Evolutionary conservation across 2,797 vertebrate species (phyloP).

Genomic region (Acomys russatus): DNA sequence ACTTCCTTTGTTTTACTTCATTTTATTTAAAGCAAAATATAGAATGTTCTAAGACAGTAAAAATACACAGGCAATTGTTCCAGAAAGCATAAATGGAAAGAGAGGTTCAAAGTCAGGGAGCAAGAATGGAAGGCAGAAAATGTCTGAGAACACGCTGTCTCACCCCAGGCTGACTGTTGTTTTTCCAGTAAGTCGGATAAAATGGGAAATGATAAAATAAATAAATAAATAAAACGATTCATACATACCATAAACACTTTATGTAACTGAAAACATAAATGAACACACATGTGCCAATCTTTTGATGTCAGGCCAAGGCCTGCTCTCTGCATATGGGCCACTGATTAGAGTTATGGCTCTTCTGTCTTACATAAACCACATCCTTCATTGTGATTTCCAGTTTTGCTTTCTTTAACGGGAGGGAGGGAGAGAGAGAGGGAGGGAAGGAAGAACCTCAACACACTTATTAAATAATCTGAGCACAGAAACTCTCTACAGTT

Average conservation of each 20-base stretch:
- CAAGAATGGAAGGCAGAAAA: slow-evolving; percentile 27
- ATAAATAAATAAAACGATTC: slow-evolving; percentile 68
- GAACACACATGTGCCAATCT: slow-evolving; percentile 74
- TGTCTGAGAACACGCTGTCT: slow-evolving; percentile 47
- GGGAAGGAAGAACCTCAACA: slow-evolving; percentile 26
- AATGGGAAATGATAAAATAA: slow-evolving; percentile 72
- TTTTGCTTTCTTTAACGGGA: slow-evolving; percentile 49
- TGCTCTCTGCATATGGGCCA: slow-evolving; percentile 56
- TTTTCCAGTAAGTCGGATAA: slow-evolving; percentile 61
- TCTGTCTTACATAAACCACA: slow-evolving; percentile 77
- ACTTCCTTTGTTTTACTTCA: not conserved
- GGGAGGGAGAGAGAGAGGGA: not conserved
- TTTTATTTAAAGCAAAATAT: slow-evolving; percentile 41
- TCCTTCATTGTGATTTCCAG: slow-evolving; percentile 61
- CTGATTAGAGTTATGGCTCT: slow-evolving; percentile 61
- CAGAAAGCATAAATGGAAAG: not conserved
- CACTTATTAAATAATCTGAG: slow-evolving; percentile 41
- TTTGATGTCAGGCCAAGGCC: slow-evolving; percentile 76
- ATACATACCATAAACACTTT: slow-evolving; percentile 76
- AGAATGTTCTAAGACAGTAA: slow-evolving; percentile 37
- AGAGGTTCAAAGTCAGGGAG: not conserved
- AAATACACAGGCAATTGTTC: slow-evolving; percentile 19
- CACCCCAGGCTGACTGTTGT: not conserved
- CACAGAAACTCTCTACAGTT: not conserved
- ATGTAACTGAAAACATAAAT: slow-evolving; percentile 81